Base-by-base conservation (phyloP, 1,140 invertebrate species). In the Centruroides sculpturatus region DNA sequence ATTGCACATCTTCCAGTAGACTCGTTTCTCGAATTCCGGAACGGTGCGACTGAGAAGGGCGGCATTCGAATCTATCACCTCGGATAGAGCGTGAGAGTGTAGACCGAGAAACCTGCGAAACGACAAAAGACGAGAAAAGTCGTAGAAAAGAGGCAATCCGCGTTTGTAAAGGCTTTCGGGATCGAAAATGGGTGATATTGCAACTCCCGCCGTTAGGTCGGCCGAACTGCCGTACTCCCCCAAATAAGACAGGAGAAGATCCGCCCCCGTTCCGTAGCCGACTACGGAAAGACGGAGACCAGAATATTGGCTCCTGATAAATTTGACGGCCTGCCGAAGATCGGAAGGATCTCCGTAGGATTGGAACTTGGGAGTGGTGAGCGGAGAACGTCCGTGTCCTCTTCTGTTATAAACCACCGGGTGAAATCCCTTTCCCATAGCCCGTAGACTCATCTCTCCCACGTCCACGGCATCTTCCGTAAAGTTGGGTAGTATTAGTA, bases 191-290 rank as follows among this genome's bases (percentile, higher is more conserved):
- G 71, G 68, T 0, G 71, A 73, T 9, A 73, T 61, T 55, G 68
- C 69, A 13, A 68, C 71, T 13, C 62, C 67, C 3, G 66, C 67
- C 23, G 63, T 62, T 13, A 72, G 51, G 47, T 67, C 59, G 12
- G 69, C 66, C 11, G 70, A 71, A 3, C 71, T 72, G 12, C 72
- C 71, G 59, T 66, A 72, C 60, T 73, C 68, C 1, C 72, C 72
- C 7, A 73, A 65, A 62, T 72, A 73, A 8, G 72, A 71, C 35
- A 72, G 47, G 9, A 73, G 55, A 23, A 69, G 47, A 13, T 66
- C 67, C 50, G 66, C 67, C 41, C 72, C 72, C 0, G 69, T 66
- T 8, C 71, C 68, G n/a, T 66, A 66, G 0, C 69, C 70, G 3
- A 71, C 63, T 7, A 68, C 67, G 13, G 68, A 65, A 11, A 73